Evolutionary conservation across 2,888 invertebrate species (phyloP), one percentile per base, ranked within the genome.

Genomic region (Drosophila lutescens): DNA sequence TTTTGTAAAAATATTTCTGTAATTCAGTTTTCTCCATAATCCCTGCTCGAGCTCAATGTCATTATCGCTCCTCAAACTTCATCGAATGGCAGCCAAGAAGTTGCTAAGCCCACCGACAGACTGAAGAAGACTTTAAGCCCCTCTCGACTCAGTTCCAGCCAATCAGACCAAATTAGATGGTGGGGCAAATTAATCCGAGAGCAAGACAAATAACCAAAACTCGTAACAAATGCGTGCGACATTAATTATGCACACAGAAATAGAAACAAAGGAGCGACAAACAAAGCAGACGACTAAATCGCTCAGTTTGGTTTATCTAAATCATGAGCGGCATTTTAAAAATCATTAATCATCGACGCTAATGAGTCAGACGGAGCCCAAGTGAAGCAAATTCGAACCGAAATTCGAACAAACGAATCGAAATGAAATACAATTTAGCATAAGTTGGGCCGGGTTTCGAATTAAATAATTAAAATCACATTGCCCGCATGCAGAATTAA

Each of bases 401-500:
- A 62, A 40, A 58, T 63, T 68, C 34, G 49, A 43, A 10, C 9
- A 26, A 26, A 26, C 26, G 26, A 2, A 26, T 2, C 46, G 51
- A 74, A 60, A 76, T 65, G 50, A 62, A 58, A 69, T 32, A 73
- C 66, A 73, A 74, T 83, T 79, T 77, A 69, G 81, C 78, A 84
- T 84, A 81, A 83, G 76, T 84, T 86, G 84, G 78, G 78, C 81
- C 78, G 74, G 74, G 67, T 30, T 50, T 56, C 44, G 67, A 83
- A 83, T 84, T 84, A 86, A 84, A 83, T 86, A 83, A 78, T 77
- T 85, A 77, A 80, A 86, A 83, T 78, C 81, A 63, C 79, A 77
- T 68, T 69, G 65, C 43, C 36, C 56, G 17, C 69, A 77, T 77
- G 68, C 53, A 67, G 83, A 76, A 83, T 79, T 80, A 77, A 83